Conservation (phyloP, 1,140 invertebrate species). For the Zaprionus tsacasi region DNA sequence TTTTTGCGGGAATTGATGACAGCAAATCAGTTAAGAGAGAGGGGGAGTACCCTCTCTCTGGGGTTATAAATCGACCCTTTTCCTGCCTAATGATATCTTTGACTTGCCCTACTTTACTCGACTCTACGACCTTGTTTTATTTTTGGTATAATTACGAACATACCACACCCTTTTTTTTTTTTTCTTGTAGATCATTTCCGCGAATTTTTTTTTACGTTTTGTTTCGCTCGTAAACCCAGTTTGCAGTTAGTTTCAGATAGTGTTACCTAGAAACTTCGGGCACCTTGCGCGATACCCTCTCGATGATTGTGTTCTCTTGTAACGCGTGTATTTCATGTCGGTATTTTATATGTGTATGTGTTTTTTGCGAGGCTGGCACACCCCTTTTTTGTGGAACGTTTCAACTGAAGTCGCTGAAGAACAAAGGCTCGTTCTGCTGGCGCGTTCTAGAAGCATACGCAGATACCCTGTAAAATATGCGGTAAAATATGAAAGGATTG, state of each 20-base stretch:
- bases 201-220: conserved; percentile 51
- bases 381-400: conserved; percentile 10
- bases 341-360: conserved; percentile 49
- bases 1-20: not conserved
- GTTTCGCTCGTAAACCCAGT: conserved; percentile 66
- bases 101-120: not conserved
- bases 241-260: conserved; percentile 50
- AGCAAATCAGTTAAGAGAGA: not conserved
- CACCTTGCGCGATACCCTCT: conserved; percentile 15
- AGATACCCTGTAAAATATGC: not conserved
- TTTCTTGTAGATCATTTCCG: conserved; percentile 42
- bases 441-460: conserved; percentile 11
- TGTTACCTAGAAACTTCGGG: conserved; percentile 15
- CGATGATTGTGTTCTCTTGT: conserved; percentile 26
- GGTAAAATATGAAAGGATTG: not conserved
- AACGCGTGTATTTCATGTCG: conserved; percentile 78
- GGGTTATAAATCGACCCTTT: not conserved
- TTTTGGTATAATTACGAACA: conserved; percentile 32
- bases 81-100: conserved; percentile 23
- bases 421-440: conserved; percentile 31
- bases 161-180: conserved; percentile 31
- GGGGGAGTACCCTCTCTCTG: not conserved
- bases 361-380: conserved; percentile 30
- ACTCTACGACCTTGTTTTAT: conserved; percentile 17
- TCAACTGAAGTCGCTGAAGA: conserved; percentile 22